These are phyloP conservation scores for Lepetodrilus schrolli DNA, from an alignment of 2,888 invertebrate genomes.

Conservation along the genomic window DNA sequence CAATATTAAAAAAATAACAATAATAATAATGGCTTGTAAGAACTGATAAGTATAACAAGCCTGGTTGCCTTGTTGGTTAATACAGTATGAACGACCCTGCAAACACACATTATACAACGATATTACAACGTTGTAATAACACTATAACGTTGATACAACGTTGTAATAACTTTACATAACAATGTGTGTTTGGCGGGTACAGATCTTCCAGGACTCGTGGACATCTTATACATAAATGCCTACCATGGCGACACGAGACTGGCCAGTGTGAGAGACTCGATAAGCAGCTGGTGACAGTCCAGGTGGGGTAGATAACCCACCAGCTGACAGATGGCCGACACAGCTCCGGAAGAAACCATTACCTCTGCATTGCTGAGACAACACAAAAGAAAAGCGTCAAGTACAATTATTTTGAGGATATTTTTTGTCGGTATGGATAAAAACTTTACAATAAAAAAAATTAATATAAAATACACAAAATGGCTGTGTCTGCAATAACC, in stretches of 20 bases:
- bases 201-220: neutral
- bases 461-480: too few relatives aligned
- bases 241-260: neutral
- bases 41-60: neutral
- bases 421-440: too few relatives aligned
- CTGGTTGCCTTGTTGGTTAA: neutral
- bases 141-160: too few relatives aligned
- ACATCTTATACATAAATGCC: neutral
- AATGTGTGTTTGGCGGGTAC: too few relatives aligned
- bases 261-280: constrained; percentile 40
- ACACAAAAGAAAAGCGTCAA: too few relatives aligned
- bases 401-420: too few relatives aligned
- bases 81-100: too few relatives aligned
- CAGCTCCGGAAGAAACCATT: constrained; percentile 35
- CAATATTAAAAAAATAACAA: neutral
- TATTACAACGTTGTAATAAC: too few relatives aligned
- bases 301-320: constrained; percentile 49
- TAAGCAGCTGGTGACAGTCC: constrained; percentile 39
- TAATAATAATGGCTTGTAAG: neutral
- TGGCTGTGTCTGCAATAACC: too few relatives aligned
- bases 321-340: constrained; percentile 45
- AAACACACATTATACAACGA: too few relatives aligned
- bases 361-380: constrained; percentile 3
- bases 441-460: too few relatives aligned
- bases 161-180: too few relatives aligned